phyloP scores from a whole-genome alignment of 2,113 vertebrate species.

The Elephas maximus region DNA sequence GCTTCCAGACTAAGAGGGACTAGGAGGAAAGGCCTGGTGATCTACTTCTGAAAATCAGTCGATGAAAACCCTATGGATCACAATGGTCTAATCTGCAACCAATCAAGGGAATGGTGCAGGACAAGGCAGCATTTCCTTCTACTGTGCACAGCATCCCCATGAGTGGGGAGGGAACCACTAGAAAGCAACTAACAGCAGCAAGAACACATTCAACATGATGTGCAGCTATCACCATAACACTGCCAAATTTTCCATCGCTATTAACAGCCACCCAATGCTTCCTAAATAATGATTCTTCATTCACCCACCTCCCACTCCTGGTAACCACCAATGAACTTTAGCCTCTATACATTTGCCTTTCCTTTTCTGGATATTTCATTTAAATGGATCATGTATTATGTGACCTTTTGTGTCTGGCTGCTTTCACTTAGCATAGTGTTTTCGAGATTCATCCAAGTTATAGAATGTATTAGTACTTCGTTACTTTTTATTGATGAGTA shows the following conservation, averaged over 20 bases:
- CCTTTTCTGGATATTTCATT: neutral
- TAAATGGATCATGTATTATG: neutral
- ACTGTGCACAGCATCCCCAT: neutral
- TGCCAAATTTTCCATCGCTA: neutral
- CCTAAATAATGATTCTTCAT: neutral
- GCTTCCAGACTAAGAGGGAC: neutral
- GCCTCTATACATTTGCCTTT: neutral
- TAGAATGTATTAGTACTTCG: neutral
- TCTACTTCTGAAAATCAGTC: neutral
- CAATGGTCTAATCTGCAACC: neutral
- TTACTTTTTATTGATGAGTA: neutral
- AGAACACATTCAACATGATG: neutral
- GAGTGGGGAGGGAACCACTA: neutral
- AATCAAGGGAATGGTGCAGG: neutral
- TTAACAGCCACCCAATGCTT: neutral
- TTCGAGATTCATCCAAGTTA: neutral
- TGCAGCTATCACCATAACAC: neutral
- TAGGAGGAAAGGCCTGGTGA: neutral
- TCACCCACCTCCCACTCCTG: neutral
- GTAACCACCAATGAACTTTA: neutral
- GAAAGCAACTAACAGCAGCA: neutral
- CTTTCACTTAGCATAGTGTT: slow-evolving; percentile 3
- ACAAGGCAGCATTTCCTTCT: neutral
- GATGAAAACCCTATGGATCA: neutral
- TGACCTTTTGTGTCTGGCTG: slow-evolving; percentile 14